Percentiles rank a stretch among this genome's conserved stretches.
Evolutionary conservation across 2,797 vertebrate genomes (phyloP).

Genomic region (Philypnodon macrostomus): DNA sequence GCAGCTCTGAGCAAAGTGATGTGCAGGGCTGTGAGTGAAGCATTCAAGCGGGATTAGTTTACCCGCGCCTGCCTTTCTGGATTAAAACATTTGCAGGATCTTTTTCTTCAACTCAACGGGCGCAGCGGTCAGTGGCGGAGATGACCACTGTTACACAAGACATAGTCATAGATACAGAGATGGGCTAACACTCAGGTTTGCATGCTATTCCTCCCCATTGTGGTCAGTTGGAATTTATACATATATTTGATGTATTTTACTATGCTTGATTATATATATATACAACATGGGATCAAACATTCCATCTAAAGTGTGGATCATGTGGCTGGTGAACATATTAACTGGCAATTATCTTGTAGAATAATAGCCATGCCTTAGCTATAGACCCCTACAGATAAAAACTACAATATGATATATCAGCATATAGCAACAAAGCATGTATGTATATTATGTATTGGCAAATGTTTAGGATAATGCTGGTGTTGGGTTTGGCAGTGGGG

Average conservation of each 20-base stretch:
- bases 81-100: slow-evolving; percentile 69
- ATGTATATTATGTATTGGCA: neutral
- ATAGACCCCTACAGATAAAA: neutral
- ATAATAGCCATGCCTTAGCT: too few species aligned
- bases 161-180: slow-evolving; percentile 5
- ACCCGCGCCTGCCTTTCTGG: slow-evolving; percentile 53
- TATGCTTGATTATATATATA: too few species aligned
- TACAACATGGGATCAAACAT: too few species aligned
- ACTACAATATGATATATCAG: neutral
- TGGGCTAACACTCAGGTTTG: too few species aligned
- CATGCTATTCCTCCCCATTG: too few species aligned
- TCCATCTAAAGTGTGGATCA: too few species aligned
- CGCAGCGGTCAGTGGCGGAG: slow-evolving; percentile 30
- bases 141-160: slow-evolving; percentile 27
- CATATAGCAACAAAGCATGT: neutral
- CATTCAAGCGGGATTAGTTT: slow-evolving; percentile 63
- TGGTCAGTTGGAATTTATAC: too few species aligned
- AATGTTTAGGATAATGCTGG: slow-evolving; percentile 23
- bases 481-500: slow-evolving; percentile 3
- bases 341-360: too few species aligned
- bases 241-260: too few species aligned
- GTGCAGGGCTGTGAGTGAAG: slow-evolving; percentile 54
- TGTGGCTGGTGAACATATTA: too few species aligned
- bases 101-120: slow-evolving; percentile 39
- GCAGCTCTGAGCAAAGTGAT: slow-evolving; percentile 32